A percentile compares a stretch with the other conserved stretches of the same genome.
Evolutionary conservation across 2,797 vertebrate species (phyloP).

Genomic region (Myotis planiceps): DNA sequence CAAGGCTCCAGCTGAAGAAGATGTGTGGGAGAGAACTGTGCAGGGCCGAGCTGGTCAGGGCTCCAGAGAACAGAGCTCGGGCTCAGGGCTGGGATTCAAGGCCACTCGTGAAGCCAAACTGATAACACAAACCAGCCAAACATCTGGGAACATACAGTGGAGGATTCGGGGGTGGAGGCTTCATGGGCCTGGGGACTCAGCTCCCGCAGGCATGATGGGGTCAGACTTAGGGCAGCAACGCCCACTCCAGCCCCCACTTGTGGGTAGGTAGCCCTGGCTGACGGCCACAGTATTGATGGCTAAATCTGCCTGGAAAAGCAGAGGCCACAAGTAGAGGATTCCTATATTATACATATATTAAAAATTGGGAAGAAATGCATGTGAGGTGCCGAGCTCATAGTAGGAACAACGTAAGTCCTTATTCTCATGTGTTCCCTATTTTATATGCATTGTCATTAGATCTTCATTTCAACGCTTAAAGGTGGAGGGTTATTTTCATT

Average conservation of each 20-base stretch:
- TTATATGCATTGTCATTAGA: not conserved
- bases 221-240: not conserved
- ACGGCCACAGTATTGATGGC: not conserved
- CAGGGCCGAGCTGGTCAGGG: not conserved
- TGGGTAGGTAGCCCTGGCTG: not conserved
- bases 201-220: accelerated
- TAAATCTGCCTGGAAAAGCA: not conserved
- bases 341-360: not conserved
- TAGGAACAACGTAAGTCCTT: not conserved
- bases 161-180: not conserved
- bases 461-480: not conserved
- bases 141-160: not conserved
- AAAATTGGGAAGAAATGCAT: not conserved
- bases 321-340: not conserved
- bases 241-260: not conserved
- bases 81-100: not conserved
- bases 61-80: not conserved
- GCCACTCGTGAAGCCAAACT: not conserved
- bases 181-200: not conserved
- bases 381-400: not conserved
- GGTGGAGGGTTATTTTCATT: not conserved
- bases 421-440: not conserved
- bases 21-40: not conserved
- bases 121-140: not conserved
- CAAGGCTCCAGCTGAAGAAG: not conserved